Evolutionary conservation across 1,140 invertebrate genomes (phyloP).

Genomic region (Nasonia longicornis): DNA sequence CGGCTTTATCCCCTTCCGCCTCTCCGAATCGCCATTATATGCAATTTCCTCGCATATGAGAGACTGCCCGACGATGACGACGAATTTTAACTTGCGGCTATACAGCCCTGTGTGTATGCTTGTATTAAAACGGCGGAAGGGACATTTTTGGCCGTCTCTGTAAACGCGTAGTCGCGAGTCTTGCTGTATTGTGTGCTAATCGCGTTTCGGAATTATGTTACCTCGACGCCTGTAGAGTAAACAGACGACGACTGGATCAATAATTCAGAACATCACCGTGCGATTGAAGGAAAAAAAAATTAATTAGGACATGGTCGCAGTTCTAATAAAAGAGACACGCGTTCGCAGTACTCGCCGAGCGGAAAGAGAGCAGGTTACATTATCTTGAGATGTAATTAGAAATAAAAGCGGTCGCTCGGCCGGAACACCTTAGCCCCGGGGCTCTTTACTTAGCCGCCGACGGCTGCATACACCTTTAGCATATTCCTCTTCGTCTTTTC

Average conservation of each 20-base stretch:
- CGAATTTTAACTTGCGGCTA: background rate
- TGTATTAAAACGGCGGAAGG: background rate
- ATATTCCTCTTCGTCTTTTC: slow-evolving; percentile 11
- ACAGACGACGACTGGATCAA: too few relatives aligned
- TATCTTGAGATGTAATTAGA: slow-evolving; percentile 60
- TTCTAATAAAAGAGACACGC: slow-evolving; percentile 43
- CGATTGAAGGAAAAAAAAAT: background rate
- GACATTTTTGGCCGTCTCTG: too few relatives aligned
- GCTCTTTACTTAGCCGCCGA: slow-evolving; percentile 40
- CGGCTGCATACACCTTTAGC: slow-evolving; percentile 14
- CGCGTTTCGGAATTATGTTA: too few relatives aligned
- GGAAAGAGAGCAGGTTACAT: slow-evolving; percentile 51
- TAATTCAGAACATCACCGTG: too few relatives aligned
- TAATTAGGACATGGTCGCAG: background rate
- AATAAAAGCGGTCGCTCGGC: slow-evolving; percentile 53
- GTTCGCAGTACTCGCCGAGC: background rate
- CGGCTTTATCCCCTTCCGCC: background rate
- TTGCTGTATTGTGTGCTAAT: too few relatives aligned
- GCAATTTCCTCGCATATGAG: slow-evolving; percentile 15
- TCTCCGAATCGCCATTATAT: slow-evolving; percentile 10
- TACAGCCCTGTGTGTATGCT: background rate
- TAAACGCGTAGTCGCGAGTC: too few relatives aligned
- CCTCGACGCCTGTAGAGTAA: too few relatives aligned
- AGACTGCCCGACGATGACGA: background rate
- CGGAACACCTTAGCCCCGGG: slow-evolving; percentile 7